Base-by-base conservation (phyloP, 1,140 invertebrate genomes). In the Papilio glaucus region DNA sequence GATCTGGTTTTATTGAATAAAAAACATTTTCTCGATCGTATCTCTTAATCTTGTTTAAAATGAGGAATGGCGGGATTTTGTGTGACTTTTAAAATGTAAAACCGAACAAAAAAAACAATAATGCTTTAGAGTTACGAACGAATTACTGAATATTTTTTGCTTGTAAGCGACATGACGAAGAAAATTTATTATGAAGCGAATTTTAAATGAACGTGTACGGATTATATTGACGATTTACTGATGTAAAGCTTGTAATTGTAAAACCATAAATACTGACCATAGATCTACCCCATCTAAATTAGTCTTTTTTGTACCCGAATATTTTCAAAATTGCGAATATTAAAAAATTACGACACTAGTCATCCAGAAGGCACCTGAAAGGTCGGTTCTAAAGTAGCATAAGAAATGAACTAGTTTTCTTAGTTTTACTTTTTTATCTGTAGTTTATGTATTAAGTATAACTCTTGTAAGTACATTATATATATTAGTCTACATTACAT, bases 1-100 rank as follows among this genome's bases (percentile, higher is more conserved):
- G 72, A 78, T 78, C 77, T 76, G 69, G 63, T 77, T 79, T 80
- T 80, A 78, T 78, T 78, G 72, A 80, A 80, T 78, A 79, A 82
- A 77, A 75, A 77, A 77, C 65, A 60, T 62, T 38, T 72, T 75
- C 67, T 78, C 71, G 80, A 82, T 82, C 53, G 61, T 82, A 82
- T 79, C 74, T 72, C 74, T 72, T 72, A 70, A 72, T 72, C 76
- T 76, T 78, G 76, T 82, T 79, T 77, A 75, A 79, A 77, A 79
- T 82, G 76, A 82, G 72, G 77, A 68, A 79, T 79, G 80, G 77
- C 68, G 39, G 73, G 78, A 77, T 75, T 77, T 77, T 72, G 61
- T 68, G 61, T 71, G 60, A 72, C 61, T 69, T 76, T 74, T 45
- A 41, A 71, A 72, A 72, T 53, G 41, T 72, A 63, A n/a, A 38